These are phyloP conservation scores for Molanna angustata DNA, from an alignment of 2,888 invertebrate genomes.

Conservation along the genomic window DNA sequence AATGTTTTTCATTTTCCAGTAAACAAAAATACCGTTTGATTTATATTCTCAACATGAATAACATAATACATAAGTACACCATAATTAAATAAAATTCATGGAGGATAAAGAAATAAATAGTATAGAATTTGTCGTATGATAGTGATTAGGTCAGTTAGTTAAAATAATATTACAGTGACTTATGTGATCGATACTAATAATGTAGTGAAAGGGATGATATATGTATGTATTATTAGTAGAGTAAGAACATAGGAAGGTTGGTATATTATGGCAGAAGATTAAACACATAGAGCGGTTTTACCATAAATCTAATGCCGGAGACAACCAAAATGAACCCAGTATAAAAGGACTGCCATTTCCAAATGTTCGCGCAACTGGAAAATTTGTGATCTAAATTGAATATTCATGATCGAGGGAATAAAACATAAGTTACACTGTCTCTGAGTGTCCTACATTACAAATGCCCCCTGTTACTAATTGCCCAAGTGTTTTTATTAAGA, in stretches of 20 bases:
- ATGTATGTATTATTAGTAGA: conserved; percentile 12
- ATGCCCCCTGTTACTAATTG: conserved; percentile 6
- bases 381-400: conserved; percentile 8
- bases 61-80: too few relatives aligned
- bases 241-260: background rate
- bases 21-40: too few relatives aligned
- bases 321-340: conserved; percentile 5
- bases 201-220: conserved; percentile 20
- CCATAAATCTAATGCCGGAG: conserved; percentile 19
- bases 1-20: too few relatives aligned
- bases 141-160: conserved; percentile 16
- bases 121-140: conserved; percentile 3
- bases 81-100: too few relatives aligned
- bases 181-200: conserved; percentile 21
- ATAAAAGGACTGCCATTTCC: conserved; percentile 2
- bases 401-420: conserved; percentile 4
- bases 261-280: background rate
- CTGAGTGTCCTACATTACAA: background rate
- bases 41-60: too few relatives aligned
- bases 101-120: too few relatives aligned
- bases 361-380: conserved; percentile 10
- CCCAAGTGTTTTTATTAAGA: too few relatives aligned
- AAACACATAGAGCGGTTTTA: background rate
- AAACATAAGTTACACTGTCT: conserved; percentile 1
- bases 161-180: conserved; percentile 22